Percentiles rank a stretch among this genome's conserved stretches.
phyloP scores from a whole-genome alignment of 2,888 invertebrate genomes.

The Venusia cambrica region DNA sequence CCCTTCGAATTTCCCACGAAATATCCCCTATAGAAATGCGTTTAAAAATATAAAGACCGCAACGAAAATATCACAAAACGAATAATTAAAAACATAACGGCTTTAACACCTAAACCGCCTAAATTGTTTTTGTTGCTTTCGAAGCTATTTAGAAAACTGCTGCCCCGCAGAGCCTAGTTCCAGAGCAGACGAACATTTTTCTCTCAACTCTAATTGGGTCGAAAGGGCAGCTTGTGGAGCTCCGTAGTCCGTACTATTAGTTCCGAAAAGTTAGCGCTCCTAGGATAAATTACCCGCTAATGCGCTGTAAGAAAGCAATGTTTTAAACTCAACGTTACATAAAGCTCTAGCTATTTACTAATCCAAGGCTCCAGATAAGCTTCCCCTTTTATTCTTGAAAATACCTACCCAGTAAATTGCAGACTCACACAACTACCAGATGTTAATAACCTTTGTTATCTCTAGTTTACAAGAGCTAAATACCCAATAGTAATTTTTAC shows the following conservation, averaged over 20 bases:
- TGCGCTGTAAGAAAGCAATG: conserved; percentile 18
- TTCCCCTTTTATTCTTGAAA: conserved; percentile 4
- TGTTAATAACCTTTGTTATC: too few species aligned
- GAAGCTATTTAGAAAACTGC: conserved; percentile 40
- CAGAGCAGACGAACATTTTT: conserved; percentile 48
- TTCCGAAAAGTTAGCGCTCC: conserved; percentile 23
- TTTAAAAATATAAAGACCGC: too few species aligned
- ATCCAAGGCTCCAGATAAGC: conserved; percentile 3
- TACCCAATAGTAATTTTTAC: too few species aligned
- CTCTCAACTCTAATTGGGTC: conserved; percentile 49
- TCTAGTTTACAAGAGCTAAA: too few species aligned
- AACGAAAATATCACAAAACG: too few species aligned
- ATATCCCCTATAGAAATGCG: too few species aligned
- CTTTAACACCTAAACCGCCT: too few species aligned
- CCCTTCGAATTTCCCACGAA: too few species aligned
- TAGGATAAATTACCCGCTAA: conserved; percentile 27
- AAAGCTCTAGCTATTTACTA: conserved; percentile 7
- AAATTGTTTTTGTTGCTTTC: conserved; percentile 46
- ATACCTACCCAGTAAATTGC: too few species aligned
- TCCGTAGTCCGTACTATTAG: conserved; percentile 18
- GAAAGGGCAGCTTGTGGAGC: conserved; percentile 41
- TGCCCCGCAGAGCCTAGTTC: conserved; percentile 42
- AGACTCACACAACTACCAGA: too few species aligned
- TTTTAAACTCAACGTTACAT: conserved; percentile 17
- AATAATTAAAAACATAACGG: too few species aligned